Conservation (phyloP, 2,797 vertebrate species). For the Gymnothorax javanicus region DNA sequence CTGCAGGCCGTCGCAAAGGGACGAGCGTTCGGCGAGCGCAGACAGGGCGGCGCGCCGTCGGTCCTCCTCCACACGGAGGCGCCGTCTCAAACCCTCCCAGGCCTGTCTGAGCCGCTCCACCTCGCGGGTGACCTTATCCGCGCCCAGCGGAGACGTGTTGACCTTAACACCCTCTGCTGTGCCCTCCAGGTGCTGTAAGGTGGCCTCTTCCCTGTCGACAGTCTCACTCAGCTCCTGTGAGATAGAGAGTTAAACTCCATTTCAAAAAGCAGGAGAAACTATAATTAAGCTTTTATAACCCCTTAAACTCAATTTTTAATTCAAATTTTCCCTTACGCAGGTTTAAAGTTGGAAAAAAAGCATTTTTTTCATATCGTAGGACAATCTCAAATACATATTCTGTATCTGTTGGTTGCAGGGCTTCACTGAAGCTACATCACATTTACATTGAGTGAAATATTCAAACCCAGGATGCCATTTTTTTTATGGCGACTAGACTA, state of each 20-base stretch:
- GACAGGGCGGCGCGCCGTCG: conserved; percentile 52
- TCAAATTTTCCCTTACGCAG: too few species aligned
- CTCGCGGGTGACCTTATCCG: conserved; percentile 63
- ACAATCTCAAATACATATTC: too few species aligned
- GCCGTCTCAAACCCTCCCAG: conserved; percentile 62
- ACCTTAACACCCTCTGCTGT: conserved; percentile 60
- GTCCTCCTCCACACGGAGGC: conserved; percentile 59
- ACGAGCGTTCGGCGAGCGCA: conserved; percentile 57
- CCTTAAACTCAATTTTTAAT: too few species aligned
- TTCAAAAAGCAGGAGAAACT: too few species aligned
- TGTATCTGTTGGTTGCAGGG: too few species aligned
- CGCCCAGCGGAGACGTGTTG: conserved; percentile 73
- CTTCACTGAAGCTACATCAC: too few species aligned
- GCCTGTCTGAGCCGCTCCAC: conserved; percentile 64
- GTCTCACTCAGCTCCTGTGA: conserved; percentile 30
- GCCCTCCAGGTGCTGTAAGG: conserved; percentile 62
- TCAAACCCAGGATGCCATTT: too few species aligned
- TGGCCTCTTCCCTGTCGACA: conserved; percentile 59
- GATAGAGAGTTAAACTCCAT: neutral
- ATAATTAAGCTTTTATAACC: too few species aligned
- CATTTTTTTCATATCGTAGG: too few species aligned
- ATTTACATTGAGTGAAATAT: too few species aligned
- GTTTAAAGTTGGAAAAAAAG: too few species aligned
- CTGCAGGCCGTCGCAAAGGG: conserved; percentile 61
- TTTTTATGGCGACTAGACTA: too few species aligned